Evolutionary conservation across 2,888 invertebrate species (phyloP).

Genomic region (Pyrrhia umbra): DNA sequence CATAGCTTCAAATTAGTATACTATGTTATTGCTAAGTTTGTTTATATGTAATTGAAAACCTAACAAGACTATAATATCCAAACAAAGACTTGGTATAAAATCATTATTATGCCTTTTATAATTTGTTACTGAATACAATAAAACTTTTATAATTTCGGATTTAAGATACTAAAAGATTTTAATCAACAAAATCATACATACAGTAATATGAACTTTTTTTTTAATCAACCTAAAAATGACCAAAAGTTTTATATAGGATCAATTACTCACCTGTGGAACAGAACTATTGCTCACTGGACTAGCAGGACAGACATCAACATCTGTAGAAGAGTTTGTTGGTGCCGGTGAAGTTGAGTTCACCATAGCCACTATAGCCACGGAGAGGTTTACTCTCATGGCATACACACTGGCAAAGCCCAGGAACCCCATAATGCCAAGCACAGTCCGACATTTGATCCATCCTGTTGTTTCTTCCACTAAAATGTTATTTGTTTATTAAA

Average conservation of each 20-base stretch:
- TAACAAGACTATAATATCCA: too few relatives aligned
- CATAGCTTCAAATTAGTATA: background rate
- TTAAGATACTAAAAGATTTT: too few relatives aligned
- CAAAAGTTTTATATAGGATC: background rate
- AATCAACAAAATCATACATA: too few relatives aligned
- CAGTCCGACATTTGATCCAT: slow-evolving; percentile 93
- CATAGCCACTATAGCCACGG: slow-evolving; percentile 99
- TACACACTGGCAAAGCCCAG: slow-evolving; percentile 97
- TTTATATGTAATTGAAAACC: too few relatives aligned
- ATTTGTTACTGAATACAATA: too few relatives aligned
- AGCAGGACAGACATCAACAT: slow-evolving; percentile 91
- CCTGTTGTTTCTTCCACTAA: slow-evolving; percentile 91
- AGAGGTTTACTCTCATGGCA: slow-evolving; percentile 97
- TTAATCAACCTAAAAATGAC: too few relatives aligned
- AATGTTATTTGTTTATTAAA: slow-evolving; percentile 8
- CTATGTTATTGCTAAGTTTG: slow-evolving; percentile 6
- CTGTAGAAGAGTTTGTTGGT: slow-evolving; percentile 86
- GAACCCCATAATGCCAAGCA: slow-evolving; percentile 96
- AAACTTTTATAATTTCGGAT: background rate
- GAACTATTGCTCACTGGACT: slow-evolving; percentile 82
- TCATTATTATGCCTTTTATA: too few relatives aligned
- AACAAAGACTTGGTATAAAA: too few relatives aligned
- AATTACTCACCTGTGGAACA: slow-evolving; percentile 77
- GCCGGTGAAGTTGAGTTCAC: slow-evolving; percentile 93
- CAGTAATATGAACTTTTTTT: too few relatives aligned